A percentile compares a stretch with the other conserved stretches of the same genome.
phyloP scores from a whole-genome alignment of 2,113 vertebrate genomes.

The Gymnorhina tibicen region DNA sequence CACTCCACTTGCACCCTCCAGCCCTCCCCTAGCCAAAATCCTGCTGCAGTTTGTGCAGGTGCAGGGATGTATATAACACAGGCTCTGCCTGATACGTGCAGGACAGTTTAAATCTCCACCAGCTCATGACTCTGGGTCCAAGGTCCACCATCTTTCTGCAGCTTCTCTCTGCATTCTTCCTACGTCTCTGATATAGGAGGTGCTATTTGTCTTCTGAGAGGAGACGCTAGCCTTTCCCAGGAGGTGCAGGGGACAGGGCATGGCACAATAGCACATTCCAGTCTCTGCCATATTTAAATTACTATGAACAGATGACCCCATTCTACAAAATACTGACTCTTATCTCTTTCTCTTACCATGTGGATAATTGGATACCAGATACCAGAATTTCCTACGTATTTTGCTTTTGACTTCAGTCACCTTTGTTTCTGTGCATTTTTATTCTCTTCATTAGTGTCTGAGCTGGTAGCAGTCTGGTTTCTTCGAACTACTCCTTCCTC shows the following conservation, averaged over 20 bases:
- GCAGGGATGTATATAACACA: background rate
- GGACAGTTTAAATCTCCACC: fast-evolving
- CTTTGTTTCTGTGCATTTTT: background rate
- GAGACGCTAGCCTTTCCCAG: background rate
- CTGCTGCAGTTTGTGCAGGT: background rate
- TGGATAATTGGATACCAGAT: background rate
- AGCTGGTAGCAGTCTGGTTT: background rate
- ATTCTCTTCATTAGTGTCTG: background rate
- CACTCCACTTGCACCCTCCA: background rate
- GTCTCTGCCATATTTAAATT: background rate
- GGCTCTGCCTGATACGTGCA: fast-evolving
- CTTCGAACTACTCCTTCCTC: background rate
- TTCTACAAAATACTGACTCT: background rate
- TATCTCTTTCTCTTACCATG: background rate
- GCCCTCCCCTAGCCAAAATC: background rate
- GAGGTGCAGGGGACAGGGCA: background rate
- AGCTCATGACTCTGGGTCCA: background rate
- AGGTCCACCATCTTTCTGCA: background rate
- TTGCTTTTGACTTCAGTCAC: background rate
- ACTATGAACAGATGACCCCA: background rate
- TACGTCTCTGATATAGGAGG: background rate
- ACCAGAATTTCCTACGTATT: background rate
- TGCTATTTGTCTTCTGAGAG: background rate
- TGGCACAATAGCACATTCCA: background rate
- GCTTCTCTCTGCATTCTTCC: background rate